Base-by-base conservation (phyloP, 2,113 vertebrate genomes). In the Sinocyclocheilus maitianheensis region DNA sequence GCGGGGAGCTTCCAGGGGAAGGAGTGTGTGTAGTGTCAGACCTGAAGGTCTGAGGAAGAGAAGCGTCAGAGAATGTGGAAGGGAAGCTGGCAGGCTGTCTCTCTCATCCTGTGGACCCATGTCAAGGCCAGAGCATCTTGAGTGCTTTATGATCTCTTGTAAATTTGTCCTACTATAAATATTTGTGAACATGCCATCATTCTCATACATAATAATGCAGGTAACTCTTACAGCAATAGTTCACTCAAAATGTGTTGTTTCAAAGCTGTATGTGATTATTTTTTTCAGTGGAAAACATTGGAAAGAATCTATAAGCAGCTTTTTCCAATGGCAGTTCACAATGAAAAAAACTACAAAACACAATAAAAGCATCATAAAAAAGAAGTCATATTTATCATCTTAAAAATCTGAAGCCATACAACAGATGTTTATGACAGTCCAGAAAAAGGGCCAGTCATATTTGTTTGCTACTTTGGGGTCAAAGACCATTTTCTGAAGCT, bases 1-100 rank as follows among this genome's bases (percentile, higher is more conserved):
- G 24, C 2, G 1, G 30, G 78, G 78, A 65, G 37, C 79, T 79
- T 79, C 53, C 30, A 91, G 91, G 67, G 62, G 24, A 62, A 69
- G 62, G 82, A 84, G 30, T 40, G 37, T 69, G 71, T 75, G 72
- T 22, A 76, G 43, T 84, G 63, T 79, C 75, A 48, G 53, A 72
- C 34, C 60, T 65, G 77, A 75, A 74, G 10, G 22, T 26, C 20
- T 79, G 30, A 37, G 34, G 77, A 79, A 58, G 30, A 60, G 30
- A 60, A 60, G 10, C 2, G 11, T 26, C 26, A 12, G 18, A 82
- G 14, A 71, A 55, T 81, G 60, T 82, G 81, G 81, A 82, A n/a
- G 11, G 62, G 20, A 74, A 74, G 22, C 55, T 62, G 55, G 77
- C 30, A 62, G 77, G 11, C 5, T 22, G 34, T 22, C 34, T 7